Evolutionary conservation across 1,140 invertebrate genomes (phyloP), one percentile per base, ranked within the genome.

Genomic region (Drosophila repleta): DNA sequence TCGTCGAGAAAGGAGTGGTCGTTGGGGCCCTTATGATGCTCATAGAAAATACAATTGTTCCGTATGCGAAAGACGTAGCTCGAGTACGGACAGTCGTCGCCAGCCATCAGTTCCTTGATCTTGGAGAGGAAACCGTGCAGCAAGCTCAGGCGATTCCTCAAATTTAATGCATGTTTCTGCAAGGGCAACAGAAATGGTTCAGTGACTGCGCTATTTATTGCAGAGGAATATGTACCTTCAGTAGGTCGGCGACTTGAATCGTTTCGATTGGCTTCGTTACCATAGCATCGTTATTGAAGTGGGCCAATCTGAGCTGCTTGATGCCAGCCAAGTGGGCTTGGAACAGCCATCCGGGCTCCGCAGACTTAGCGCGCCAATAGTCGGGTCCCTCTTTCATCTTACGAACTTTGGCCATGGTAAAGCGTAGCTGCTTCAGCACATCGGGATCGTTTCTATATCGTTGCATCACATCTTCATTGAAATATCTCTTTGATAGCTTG

Each of bases 1-100:
- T 57, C n/a, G 6, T 49, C 46, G 5, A 71, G 68, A n/a, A 17
- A 65, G 18, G 35, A 58, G 1, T 71, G n/a, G 6, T 65, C 4
- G n/a, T 71, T 43, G 1, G 7, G 8, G 7, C 43, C 20, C 24
- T 13, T 26, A 13, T 18, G 15, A 2, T 48, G 61, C 6, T 65
- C 15, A 24, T 57, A 70, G 1, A 3, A 11, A 35, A 70, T 21
- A 11, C 18, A 13, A 11, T 49, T 11, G 0, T 18, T 20, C 0
- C 15, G 15, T 2, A 64, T 6, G n/a, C 10, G 5, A 32, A 70
- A 57, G 2, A 21, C 17, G 7, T 48, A 49, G 10, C 35, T 4
- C 2, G 21, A 51, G 35, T 63, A 39, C 3, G 67, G 58, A 45
- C 58, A 51, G 10, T 70, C 60, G 1, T 32, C 45, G 18, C 43